Percentiles rank a stretch among this genome's conserved stretches.
Conservation (phyloP, 1,140 invertebrate species). For the Drosophila quadrilineata region DNA sequence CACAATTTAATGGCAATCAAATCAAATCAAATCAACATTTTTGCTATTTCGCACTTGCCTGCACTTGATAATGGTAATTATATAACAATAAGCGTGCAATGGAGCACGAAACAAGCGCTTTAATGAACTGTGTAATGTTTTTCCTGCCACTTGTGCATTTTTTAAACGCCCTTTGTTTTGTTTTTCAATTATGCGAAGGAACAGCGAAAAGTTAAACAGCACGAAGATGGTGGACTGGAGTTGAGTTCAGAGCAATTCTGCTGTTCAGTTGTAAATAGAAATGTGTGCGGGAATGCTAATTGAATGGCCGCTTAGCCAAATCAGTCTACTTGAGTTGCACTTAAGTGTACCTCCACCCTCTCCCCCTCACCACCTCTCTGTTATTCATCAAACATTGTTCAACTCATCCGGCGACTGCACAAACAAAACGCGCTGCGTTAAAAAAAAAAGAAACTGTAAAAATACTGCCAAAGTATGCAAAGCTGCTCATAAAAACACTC, state of each 20-base stretch:
- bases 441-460: slow-evolving; percentile 74
- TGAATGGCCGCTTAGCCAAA: slow-evolving; percentile 61
- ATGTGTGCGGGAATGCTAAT: slow-evolving; percentile 51
- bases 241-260: too few species aligned
- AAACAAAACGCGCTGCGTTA: slow-evolving; percentile 71
- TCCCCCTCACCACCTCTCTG: neutral
- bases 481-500: slow-evolving; percentile 77
- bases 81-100: slow-evolving; percentile 68
- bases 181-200: neutral
- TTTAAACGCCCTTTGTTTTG: neutral
- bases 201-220: neutral
- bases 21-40: too few species aligned
- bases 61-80: slow-evolving; percentile 70
- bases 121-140: slow-evolving; percentile 71
- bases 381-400: slow-evolving; percentile 35
- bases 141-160: too few species aligned
- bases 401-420: slow-evolving; percentile 64
- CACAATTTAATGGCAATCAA: slow-evolving; percentile 66
- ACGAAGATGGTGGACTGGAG: neutral
- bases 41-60: slow-evolving; percentile 62
- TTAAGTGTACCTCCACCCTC: slow-evolving; percentile 26
- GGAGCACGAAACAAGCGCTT: slow-evolving; percentile 53
- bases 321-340: slow-evolving; percentile 51
- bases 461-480: slow-evolving; percentile 77
- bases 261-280: slow-evolving; percentile 3